Conservation (phyloP, 2,113 vertebrate species). For the Eublepharis macularius region DNA sequence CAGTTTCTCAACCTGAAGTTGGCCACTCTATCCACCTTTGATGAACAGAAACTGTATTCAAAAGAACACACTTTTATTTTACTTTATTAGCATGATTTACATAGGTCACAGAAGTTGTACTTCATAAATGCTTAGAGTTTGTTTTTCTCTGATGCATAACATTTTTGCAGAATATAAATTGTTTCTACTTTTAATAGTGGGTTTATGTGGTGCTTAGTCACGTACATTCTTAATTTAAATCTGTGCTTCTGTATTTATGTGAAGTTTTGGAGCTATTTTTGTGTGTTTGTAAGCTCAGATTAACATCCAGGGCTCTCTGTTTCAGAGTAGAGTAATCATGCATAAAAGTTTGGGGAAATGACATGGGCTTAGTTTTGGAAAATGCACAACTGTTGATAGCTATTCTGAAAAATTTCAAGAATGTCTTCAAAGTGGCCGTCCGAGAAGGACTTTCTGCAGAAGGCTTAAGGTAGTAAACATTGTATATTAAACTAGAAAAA, state of each 20-base stretch:
- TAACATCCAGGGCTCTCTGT: conserved; percentile 27
- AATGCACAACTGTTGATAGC: conserved; percentile 40
- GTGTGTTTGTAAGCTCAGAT: conserved; percentile 34
- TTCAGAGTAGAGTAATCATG: neutral
- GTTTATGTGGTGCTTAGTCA: neutral
- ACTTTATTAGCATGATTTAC: too few relatives aligned
- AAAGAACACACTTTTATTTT: too few relatives aligned
- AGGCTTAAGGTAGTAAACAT: too few relatives aligned
- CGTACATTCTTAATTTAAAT: neutral
- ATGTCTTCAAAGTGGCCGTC: conserved; percentile 32
- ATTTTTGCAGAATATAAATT: neutral
- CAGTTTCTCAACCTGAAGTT: too few relatives aligned
- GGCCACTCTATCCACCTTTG: too few relatives aligned
- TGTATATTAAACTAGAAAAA: neutral
- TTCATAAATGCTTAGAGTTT: too few relatives aligned
- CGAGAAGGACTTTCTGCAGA: too few relatives aligned
- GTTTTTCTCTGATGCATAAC: too few relatives aligned
- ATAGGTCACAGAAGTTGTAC: too few relatives aligned
- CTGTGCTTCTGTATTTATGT: too few relatives aligned
- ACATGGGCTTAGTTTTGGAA: conserved; percentile 43
- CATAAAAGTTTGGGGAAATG: conserved; percentile 21
- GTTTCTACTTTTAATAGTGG: neutral
- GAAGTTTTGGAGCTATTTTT: neutral
- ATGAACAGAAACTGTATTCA: too few relatives aligned
- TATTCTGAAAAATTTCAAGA: conserved; percentile 30